These are phyloP conservation scores for Turritopsis rubra DNA, from an alignment of 30 jellyfish, hydroid and myxozoan genomes.

Conservation along the genomic window DNA sequence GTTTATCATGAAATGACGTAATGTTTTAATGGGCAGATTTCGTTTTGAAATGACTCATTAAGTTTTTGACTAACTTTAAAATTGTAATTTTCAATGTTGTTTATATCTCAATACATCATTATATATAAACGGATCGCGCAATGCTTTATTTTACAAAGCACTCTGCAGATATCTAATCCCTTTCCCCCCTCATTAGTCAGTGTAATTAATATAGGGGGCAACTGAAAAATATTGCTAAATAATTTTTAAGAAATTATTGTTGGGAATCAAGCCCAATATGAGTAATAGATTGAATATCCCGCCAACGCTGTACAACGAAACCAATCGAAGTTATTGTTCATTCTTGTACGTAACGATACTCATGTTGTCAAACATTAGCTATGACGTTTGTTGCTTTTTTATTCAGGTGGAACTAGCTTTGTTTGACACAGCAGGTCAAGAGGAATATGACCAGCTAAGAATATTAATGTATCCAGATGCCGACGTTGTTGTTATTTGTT, in stretches of 20 bases:
- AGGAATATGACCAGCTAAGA: constrained; percentile 96
- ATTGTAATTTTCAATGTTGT: background rate
- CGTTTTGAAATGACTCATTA: background rate
- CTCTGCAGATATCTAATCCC: too few species aligned
- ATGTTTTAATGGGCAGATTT: too few species aligned
- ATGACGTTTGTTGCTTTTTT: constrained; percentile 5
- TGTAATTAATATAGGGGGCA: too few species aligned
- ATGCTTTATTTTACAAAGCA: too few species aligned
- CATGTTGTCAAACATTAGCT: too few species aligned
- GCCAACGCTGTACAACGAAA: too few species aligned
- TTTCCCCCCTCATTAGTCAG: background rate
- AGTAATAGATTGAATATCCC: too few species aligned
- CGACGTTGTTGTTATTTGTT: constrained; percentile 94
- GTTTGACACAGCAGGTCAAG: constrained; percentile 99
- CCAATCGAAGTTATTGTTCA: background rate
- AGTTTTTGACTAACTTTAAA: background rate
- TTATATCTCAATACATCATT: background rate
- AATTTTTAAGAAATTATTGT: too few species aligned
- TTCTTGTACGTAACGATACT: background rate
- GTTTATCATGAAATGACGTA: background rate
- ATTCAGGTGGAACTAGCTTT: constrained; percentile 87
- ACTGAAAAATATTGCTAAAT: too few species aligned
- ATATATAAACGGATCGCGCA: background rate
- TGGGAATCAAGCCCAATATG: too few species aligned
- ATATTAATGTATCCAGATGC: constrained; percentile 98